Base-by-base conservation (phyloP, 1,140 invertebrate genomes). In the Bombyx mandarina region DNA sequence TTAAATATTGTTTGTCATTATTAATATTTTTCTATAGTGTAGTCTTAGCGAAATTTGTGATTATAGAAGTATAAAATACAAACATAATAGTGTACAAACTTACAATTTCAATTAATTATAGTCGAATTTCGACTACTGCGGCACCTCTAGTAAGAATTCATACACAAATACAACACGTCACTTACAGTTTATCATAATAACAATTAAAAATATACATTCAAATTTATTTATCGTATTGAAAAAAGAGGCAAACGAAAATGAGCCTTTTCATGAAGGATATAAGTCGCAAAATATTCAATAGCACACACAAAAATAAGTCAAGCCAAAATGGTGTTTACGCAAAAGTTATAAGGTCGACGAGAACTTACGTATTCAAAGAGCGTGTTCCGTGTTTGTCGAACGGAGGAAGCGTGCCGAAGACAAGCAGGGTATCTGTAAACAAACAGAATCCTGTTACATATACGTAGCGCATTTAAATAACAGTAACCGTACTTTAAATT, bases 351-450 rank as follows among this genome's bases (percentile, higher is more conserved):
- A 45, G 26, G 54, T 67, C 54, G 42, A 58, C 65, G 58, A 43
- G 67, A 3, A 69, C 71, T 77, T 71, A 72, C 68, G 49, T 52
- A 8, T n/a, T 55, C 12, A 45, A 52, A 48, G 62, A 68, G 62
- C 65, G 63, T 48, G 61, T 61, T 46, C 54, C 63, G 58, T 58
- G 49, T 58, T 65, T 58, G 63, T 64, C 57, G 54, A 67, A 65
- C 58, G 62, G 67, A 65, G 63, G 59, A 56, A 58, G 67, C 63
- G 58, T 66, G 71, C 48, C 60, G 46, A 51, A 35, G 57, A 70
- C 71, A 65, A 67, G 63, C 45, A 69, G 61, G 58, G 69, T 68
- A 70, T 75, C 77, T 79, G 77, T 48, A 70, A 67, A 75, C 73
- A 77, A 77, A 75, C 62, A 75, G 67, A 67, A 35, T 35, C 26